phyloP scores from a whole-genome alignment of 2,888 invertebrate genomes.

The Cheilosia scutellata region DNA sequence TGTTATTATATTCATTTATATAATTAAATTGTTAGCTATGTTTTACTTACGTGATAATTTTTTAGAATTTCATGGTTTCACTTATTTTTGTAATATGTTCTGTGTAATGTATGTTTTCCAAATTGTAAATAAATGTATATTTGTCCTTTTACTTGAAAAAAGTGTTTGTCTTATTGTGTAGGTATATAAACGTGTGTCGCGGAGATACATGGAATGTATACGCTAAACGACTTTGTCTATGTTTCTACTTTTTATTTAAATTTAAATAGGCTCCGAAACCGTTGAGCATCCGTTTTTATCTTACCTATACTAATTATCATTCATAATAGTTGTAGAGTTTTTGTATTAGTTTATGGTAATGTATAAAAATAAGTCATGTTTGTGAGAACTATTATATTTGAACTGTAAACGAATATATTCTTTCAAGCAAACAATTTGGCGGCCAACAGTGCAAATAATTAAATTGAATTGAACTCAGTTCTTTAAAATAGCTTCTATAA shows the following conservation, averaged over 20 bases:
- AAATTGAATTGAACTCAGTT: background rate
- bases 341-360: slow-evolving; percentile 21
- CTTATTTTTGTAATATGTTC: slow-evolving; percentile 69
- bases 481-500: too few relatives aligned
- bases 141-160: slow-evolving; percentile 77
- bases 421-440: background rate
- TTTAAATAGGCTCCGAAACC: slow-evolving; percentile 83
- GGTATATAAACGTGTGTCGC: slow-evolving; percentile 53
- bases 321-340: slow-evolving; percentile 62
- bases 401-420: background rate
- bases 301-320: slow-evolving; percentile 70
- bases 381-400: slow-evolving; percentile 12
- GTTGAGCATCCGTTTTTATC: slow-evolving; percentile 81
- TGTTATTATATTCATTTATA: slow-evolving; percentile 54
- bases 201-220: slow-evolving; percentile 56
- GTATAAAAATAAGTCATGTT: slow-evolving; percentile 44
- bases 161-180: slow-evolving; percentile 69
- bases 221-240: slow-evolving; percentile 59
- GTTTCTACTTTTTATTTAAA: slow-evolving; percentile 56
- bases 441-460: background rate
- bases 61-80: slow-evolving; percentile 76
- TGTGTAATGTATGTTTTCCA: slow-evolving; percentile 76
- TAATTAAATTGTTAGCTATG: slow-evolving; percentile 69
- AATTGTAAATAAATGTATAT: slow-evolving; percentile 72
- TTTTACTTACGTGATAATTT: slow-evolving; percentile 73